A percentile compares a stretch with the other conserved stretches of the same genome.
phyloP scores from a whole-genome alignment of 2,888 invertebrate species.

The Tenthredo scrophulariae region DNA sequence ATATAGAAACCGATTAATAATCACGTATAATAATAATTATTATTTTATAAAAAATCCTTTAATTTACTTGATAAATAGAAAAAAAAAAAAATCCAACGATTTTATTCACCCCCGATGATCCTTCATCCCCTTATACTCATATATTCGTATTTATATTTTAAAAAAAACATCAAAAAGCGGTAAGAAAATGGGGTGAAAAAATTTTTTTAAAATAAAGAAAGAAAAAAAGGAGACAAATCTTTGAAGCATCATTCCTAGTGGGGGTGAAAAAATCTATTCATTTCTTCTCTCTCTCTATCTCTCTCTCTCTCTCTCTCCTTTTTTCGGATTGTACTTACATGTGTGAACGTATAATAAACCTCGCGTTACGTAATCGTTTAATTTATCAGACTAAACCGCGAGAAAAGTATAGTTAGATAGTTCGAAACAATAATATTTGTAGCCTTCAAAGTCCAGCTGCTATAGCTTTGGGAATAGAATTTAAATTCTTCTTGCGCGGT shows the following conservation, averaged over 20 bases:
- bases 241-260: too few relatives aligned
- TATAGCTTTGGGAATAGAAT: slow-evolving; percentile 3
- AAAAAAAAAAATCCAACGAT: not conserved
- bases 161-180: too few relatives aligned
- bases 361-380: slow-evolving; percentile 22
- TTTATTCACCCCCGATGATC: too few relatives aligned
- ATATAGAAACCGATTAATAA: not conserved
- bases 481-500: slow-evolving; percentile 5
- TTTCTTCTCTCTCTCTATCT: not conserved
- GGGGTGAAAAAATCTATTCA: too few relatives aligned
- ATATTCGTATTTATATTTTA: too few relatives aligned
- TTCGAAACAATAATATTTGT: slow-evolving; percentile 31
- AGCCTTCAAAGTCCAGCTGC: slow-evolving; percentile 25
- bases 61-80: not conserved
- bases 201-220: too few relatives aligned
- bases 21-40: not conserved
- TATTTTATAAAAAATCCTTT: not conserved
- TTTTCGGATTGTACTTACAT: not conserved
- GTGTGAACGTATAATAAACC: not conserved
- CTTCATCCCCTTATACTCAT: too few relatives aligned
- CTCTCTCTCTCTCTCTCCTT: not conserved
- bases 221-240: too few relatives aligned
- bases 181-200: too few relatives aligned
- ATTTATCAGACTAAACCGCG: slow-evolving; percentile 19
- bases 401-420: not conserved